These are phyloP conservation scores for Epizoanthus scotinus DNA, from an alignment of 92 coral and sea anemone species.

Conservation along the genomic window DNA sequence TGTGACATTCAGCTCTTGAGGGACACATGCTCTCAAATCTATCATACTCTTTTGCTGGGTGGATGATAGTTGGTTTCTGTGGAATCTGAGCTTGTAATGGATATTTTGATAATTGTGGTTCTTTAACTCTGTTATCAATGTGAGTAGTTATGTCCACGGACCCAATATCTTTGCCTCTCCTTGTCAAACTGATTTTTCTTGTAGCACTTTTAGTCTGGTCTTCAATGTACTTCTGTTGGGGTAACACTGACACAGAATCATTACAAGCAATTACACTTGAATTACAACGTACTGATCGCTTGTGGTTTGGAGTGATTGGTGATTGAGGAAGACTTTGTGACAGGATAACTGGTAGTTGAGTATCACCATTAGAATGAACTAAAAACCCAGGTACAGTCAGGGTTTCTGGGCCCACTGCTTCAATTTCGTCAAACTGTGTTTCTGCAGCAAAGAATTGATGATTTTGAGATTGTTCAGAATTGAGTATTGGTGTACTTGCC, in stretches of 20 bases:
- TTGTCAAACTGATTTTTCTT: neutral
- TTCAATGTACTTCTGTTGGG: neutral
- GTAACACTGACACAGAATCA: constrained; percentile 20
- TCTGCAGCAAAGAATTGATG: constrained; percentile 36
- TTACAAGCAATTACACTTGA: neutral
- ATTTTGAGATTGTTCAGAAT: constrained; percentile 2
- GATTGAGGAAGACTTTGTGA: constrained; percentile 42
- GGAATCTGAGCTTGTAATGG: no score
- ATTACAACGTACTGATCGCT: neutral
- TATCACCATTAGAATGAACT: constrained; percentile 45
- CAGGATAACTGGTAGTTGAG: constrained; percentile 43
- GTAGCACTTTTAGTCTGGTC: neutral
- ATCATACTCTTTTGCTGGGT: no score
- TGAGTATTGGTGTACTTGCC: constrained; percentile 68
- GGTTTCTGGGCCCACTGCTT: constrained; percentile 10
- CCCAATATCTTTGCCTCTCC: neutral
- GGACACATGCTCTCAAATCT: no score
- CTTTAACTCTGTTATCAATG: neutral
- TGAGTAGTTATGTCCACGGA: neutral
- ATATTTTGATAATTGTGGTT: neutral
- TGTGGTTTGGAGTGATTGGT: constrained; percentile 36
- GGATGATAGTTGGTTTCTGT: no score
- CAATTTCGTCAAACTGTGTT: constrained; percentile 2
- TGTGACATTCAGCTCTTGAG: no score
- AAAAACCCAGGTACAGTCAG: neutral